phyloP scores from a whole-genome alignment of 2,888 invertebrate species.

The Nemapogon koenigi region DNA sequence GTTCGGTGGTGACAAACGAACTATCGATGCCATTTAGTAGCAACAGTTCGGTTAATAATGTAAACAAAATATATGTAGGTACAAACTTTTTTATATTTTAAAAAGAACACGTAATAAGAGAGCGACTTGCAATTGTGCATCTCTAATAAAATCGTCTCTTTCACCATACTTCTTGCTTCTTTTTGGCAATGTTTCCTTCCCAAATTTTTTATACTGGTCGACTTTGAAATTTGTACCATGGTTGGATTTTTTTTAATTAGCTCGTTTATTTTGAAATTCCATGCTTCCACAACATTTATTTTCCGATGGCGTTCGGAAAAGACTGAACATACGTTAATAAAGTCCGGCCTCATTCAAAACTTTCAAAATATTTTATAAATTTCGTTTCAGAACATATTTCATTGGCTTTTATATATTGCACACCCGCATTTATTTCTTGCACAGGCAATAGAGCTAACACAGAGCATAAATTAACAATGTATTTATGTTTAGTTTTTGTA shows the following conservation, averaged over 20 bases:
- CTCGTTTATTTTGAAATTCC: slow-evolving; percentile 8
- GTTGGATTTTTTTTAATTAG: slow-evolving; percentile 8
- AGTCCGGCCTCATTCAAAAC: no score
- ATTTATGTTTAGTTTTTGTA: no score
- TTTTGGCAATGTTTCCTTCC: slow-evolving; percentile 8
- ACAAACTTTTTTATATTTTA: not conserved
- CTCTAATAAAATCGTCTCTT: slow-evolving; percentile 8
- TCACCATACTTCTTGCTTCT: slow-evolving; percentile 6
- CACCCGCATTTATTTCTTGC: no score
- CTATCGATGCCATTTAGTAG: not conserved
- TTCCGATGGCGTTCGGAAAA: slow-evolving; percentile 6
- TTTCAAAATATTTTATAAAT: no score
- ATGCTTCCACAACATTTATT: slow-evolving; percentile 7
- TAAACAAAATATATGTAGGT: not conserved
- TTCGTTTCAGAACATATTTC: no score
- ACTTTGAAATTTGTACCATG: slow-evolving; percentile 6
- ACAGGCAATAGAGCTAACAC: no score
- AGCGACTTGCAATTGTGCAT: slow-evolving; percentile 6
- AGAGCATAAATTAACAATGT: no score
- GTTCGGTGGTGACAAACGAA: not conserved
- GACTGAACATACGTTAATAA: slow-evolving; percentile 3
- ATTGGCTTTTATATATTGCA: no score
- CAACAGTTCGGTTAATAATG: not conserved
- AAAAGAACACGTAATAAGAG: not conserved
- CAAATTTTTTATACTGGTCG: slow-evolving; percentile 7